Evolutionary conservation across 2,797 vertebrate species (phyloP).

Genomic region (Pseudochirops cupreus): DNA sequence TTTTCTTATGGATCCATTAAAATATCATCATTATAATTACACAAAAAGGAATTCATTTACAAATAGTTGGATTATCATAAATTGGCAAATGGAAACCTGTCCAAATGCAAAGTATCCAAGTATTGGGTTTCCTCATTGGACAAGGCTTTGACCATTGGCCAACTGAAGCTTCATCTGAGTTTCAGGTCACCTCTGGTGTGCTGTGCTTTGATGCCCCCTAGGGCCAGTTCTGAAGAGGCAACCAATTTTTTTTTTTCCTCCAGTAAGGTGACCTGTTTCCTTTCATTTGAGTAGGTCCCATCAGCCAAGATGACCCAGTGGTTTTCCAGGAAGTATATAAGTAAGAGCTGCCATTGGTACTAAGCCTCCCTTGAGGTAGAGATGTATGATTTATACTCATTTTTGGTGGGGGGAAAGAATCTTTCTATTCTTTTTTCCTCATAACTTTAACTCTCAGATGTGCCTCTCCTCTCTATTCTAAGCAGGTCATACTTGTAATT

Average conservation of each 20-base stretch:
- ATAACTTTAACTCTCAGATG: conserved; percentile 8
- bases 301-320: background rate
- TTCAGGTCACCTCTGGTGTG: background rate
- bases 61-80: background rate
- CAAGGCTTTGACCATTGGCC: background rate
- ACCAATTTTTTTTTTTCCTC: conserved; percentile 11
- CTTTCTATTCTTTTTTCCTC: conserved; percentile 13
- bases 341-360: background rate
- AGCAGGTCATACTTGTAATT: background rate
- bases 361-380: background rate
- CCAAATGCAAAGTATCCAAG: background rate
- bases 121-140: background rate
- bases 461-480: background rate
- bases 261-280: background rate
- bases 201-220: conserved; percentile 71
- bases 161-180: background rate
- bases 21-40: background rate
- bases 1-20: background rate
- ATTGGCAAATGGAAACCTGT: background rate
- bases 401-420: background rate
- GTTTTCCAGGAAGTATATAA: background rate
- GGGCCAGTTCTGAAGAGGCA: conserved; percentile 40
- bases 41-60: background rate
- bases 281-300: background rate
- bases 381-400: background rate